These are phyloP conservation scores for Calliopsis andreniformis DNA, from an alignment of 1,140 invertebrate species.

Conservation along the genomic window DNA sequence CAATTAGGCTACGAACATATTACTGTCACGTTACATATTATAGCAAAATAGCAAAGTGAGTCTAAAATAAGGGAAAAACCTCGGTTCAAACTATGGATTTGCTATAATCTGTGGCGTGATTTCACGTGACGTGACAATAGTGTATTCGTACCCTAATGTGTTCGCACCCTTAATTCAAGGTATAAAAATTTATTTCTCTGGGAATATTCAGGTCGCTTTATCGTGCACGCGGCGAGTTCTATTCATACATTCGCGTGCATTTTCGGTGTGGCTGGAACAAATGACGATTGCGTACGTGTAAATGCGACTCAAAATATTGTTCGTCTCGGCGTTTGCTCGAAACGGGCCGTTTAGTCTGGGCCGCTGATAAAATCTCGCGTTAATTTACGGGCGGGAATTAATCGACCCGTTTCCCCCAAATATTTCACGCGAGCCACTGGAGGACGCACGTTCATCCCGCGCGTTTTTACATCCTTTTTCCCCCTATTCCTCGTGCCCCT, in stretches of 20 bases:
- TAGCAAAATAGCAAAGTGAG: too few species aligned
- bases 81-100: too few species aligned
- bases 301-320: conserved; percentile 43
- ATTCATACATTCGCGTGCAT: too few species aligned
- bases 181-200: too few species aligned
- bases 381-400: conserved; percentile 13
- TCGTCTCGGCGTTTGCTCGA: conserved; percentile 15
- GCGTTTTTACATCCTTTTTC: not conserved
- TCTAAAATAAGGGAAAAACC: too few species aligned
- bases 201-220: not conserved
- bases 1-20: too few species aligned
- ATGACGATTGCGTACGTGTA: conserved; percentile 6
- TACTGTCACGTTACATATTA: too few species aligned
- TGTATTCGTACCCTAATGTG: too few species aligned
- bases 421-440: conserved; percentile 13
- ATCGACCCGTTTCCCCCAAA: conserved; percentile 3
- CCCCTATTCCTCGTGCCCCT: not conserved
- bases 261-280: too few species aligned
- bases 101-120: too few species aligned
- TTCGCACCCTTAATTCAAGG: too few species aligned
- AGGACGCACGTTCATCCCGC: not conserved
- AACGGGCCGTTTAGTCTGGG: conserved; percentile 11
- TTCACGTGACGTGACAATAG: too few species aligned
- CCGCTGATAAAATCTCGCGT: conserved; percentile 41
- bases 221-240: not conserved